Conservation (phyloP, 2,888 invertebrate species). For the Macaria notata region DNA sequence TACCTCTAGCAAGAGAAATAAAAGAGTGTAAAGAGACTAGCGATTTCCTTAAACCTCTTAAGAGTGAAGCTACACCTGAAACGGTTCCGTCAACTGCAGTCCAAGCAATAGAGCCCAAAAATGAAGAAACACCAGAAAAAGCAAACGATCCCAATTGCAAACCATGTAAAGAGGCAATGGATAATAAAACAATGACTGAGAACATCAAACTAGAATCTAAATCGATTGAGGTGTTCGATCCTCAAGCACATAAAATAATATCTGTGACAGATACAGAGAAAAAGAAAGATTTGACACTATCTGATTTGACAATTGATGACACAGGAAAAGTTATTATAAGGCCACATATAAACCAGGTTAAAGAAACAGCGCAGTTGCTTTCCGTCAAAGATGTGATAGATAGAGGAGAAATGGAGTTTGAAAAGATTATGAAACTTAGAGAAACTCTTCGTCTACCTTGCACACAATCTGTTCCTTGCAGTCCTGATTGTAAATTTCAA, state of each 20-base stretch:
- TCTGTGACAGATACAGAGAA: background rate
- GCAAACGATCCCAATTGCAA: too few relatives aligned
- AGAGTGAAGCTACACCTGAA: too few relatives aligned
- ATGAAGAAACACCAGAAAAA: too few relatives aligned
- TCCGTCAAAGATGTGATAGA: constrained; percentile 2
- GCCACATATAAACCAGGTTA: background rate
- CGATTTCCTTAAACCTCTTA: too few relatives aligned
- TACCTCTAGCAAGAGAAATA: too few relatives aligned
- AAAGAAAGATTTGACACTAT: background rate
- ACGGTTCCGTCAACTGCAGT: too few relatives aligned
- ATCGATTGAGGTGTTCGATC: background rate
- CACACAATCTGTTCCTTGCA: background rate
- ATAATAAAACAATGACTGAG: background rate
- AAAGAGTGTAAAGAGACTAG: too few relatives aligned
- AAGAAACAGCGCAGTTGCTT: background rate
- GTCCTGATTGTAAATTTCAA: background rate
- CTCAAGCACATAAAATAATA: too few relatives aligned
- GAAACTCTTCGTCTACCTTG: background rate
- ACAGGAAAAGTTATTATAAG: background rate
- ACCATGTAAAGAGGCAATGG: too few relatives aligned
- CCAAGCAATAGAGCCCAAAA: too few relatives aligned
- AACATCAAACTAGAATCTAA: background rate
- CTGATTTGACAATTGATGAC: background rate
- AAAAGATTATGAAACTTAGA: background rate
- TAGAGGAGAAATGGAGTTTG: background rate